Conservation (phyloP, 2,888 invertebrate species). For the Trissolcus brochymenae region DNA sequence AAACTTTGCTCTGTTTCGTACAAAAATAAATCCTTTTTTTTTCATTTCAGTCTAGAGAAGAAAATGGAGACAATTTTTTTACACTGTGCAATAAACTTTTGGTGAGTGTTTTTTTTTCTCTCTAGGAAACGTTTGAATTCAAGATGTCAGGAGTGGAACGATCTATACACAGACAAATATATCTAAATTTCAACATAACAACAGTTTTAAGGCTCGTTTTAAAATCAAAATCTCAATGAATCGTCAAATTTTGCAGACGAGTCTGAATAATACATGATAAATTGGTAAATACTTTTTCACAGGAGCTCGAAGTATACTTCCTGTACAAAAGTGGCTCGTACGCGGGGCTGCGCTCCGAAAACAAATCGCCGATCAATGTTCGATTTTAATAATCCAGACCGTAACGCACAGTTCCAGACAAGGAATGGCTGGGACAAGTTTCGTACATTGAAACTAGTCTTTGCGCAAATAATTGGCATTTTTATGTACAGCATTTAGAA, state of each 20-base stretch:
- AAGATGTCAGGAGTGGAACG: constrained; percentile 8
- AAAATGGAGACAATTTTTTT: neutral
- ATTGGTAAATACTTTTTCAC: constrained; percentile 7
- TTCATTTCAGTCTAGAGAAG: neutral
- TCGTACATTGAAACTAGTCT: neutral
- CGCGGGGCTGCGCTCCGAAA: constrained; percentile 14
- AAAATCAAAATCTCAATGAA: neutral
- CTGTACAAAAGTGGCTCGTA: constrained; percentile 22
- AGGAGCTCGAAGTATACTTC: constrained; percentile 5
- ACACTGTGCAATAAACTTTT: neutral
- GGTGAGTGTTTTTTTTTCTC: neutral
- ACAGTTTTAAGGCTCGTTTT: neutral
- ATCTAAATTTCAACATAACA: neutral
- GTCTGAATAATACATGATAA: neutral
- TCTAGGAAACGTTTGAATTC: neutral
- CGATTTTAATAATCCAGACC: constrained; percentile 3
- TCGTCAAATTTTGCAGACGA: neutral
- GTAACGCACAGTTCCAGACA: constrained; percentile 8
- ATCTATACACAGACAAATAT: constrained; percentile 17
- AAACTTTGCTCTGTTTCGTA: neutral
- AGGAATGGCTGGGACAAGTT: constrained; percentile 1
- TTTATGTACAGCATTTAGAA: constrained; percentile 80
- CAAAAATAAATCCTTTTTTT: too few species aligned
- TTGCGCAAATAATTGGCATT: constrained; percentile 21
- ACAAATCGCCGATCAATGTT: neutral